Base-by-base conservation (phyloP, 2,888 invertebrate species). In the Lypha dubia region DNA sequence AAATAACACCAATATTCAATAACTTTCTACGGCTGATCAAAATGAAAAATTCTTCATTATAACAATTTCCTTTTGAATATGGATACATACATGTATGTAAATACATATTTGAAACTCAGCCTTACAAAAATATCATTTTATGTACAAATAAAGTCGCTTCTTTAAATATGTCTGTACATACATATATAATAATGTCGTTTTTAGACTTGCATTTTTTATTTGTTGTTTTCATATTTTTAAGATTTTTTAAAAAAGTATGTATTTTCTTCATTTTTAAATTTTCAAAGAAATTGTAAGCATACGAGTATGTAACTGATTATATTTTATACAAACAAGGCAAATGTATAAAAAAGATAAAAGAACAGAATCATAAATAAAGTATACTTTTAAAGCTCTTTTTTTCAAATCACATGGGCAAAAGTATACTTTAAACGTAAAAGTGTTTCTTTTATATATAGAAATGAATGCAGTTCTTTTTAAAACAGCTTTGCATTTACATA, bases 161-260 rank as follows among this genome's bases (percentile, higher is more conserved):
- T 32, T 60, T 46, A 7, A 35, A 41, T 53, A n/a, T 56, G 11
- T n/a, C n/a, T n/a, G n/a, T n/a, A n/a, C n/a, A n/a, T 11, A 44
- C 44, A 44, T n/a, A 44, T 44, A 44, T 3, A n/a, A 44, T 35
- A 20, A 63, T 58, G 46, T 32, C 41, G 3, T 13, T 1, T 41
- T 38, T 35, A 63, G 3, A 79, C 24, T 20, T 76, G 67, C 67
- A 76, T 67, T 67, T 67, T 79, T 51, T 58, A 35, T 41, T 77
- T 77, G 41, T 70, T 70, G 68, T 77, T 77, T 76, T 62, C 32
- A 51, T 68, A 77, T 68, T 51, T 77, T 60, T 77, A 77, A 68
- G 60, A 51, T 41, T 22, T 60, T 67, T 65, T 68, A 49, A 51
- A 60, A 0, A 38, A 38, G 7, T 9, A 38, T 9, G 38, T 11